These are phyloP conservation scores for Thripadectes ignobilis DNA, from an alignment of 2,797 vertebrate species.

Conservation along the genomic window DNA sequence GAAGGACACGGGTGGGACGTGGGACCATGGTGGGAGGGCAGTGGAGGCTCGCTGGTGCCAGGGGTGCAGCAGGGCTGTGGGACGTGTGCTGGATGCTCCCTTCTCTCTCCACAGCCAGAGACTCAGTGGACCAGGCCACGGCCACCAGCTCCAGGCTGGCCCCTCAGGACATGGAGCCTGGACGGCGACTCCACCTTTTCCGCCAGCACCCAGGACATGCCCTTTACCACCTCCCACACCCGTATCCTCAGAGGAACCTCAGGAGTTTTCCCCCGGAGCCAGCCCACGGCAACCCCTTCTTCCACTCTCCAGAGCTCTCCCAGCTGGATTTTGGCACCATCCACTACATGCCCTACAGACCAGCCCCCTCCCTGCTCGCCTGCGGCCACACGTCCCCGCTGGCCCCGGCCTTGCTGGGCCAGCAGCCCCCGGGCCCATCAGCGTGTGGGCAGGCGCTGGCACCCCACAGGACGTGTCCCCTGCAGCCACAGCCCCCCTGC, in stretches of 20 bases:
- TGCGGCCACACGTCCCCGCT: constrained; percentile 78
- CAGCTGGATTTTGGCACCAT: constrained; percentile 80
- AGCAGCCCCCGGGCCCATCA: constrained; percentile 76
- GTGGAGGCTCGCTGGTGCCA: rapidly evolving
- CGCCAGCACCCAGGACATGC: constrained; percentile 84
- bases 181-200: constrained; percentile 86
- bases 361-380: constrained; percentile 59
- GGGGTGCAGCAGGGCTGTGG: not conserved
- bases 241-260: constrained; percentile 78
- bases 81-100: not conserved
- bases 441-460: constrained; percentile 64
- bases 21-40: rapidly evolving
- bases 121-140: constrained; percentile 68
- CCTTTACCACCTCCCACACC: constrained; percentile 78
- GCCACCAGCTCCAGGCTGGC: constrained; percentile 72
- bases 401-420: constrained; percentile 57
- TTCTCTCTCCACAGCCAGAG: constrained; percentile 80
- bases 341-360: constrained; percentile 81
- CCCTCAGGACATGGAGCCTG: constrained; percentile 82
- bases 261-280: constrained; percentile 77
- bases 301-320: constrained; percentile 77
- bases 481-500: constrained; percentile 76
- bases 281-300: constrained; percentile 80
- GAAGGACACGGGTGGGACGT: rapidly evolving
- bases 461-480: constrained; percentile 75